These are phyloP conservation scores for Campaea margaritaria DNA, from an alignment of 2,888 invertebrate species.

Conservation along the genomic window DNA sequence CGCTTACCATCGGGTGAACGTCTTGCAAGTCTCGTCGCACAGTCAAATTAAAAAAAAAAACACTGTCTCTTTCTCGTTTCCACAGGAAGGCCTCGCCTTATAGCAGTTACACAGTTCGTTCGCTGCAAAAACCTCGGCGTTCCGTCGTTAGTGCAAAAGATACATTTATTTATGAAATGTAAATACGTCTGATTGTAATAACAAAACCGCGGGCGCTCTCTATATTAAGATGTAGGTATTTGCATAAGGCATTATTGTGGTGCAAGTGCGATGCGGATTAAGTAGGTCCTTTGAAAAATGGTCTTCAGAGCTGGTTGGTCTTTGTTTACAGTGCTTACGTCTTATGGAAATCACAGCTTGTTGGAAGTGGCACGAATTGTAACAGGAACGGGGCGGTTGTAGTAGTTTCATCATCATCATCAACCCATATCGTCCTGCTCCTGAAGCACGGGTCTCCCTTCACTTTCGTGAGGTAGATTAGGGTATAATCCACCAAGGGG, in stretches of 20 bases:
- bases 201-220: constrained; percentile 81
- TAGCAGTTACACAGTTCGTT: constrained; percentile 45
- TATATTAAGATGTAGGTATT: constrained; percentile 85
- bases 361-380: neutral
- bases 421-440: too few species aligned
- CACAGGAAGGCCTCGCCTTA: constrained; percentile 39
- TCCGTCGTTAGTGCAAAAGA: constrained; percentile 74
- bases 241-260: constrained; percentile 69
- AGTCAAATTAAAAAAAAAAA: too few species aligned
- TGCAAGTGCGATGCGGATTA: constrained; percentile 34
- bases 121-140: constrained; percentile 60
- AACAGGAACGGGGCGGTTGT: too few species aligned
- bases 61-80: too few species aligned
- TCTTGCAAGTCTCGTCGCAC: too few species aligned
- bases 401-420: too few species aligned
- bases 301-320: constrained; percentile 1
- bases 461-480: too few species aligned
- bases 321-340: constrained; percentile 11
- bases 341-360: constrained; percentile 13
- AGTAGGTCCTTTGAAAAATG: constrained; percentile 34
- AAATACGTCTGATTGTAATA: constrained; percentile 85
- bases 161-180: constrained; percentile 86
- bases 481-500: too few species aligned
- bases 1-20: too few species aligned
- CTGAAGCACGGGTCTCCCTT: too few species aligned